These are phyloP conservation scores for Octodonta nipae DNA, from an alignment of 2,888 invertebrate genomes.

Conservation along the genomic window DNA sequence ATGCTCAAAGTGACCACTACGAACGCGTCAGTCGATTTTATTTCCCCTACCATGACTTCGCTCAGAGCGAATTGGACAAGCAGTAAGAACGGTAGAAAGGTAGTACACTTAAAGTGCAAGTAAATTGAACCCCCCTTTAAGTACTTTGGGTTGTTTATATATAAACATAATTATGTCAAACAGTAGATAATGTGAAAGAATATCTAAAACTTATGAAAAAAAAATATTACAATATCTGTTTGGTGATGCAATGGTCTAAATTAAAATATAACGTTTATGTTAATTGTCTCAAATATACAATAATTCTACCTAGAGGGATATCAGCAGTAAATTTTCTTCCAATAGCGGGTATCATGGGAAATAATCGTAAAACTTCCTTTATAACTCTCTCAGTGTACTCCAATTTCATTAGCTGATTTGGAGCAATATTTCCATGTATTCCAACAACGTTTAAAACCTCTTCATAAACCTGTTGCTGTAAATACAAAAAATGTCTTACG, in stretches of 20 bases:
- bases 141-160: too few relatives aligned
- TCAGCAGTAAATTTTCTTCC: constrained; percentile 8
- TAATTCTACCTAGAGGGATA: constrained; percentile 9
- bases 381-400: constrained; percentile 18
- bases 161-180: background rate
- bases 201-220: too few relatives aligned
- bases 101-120: too few relatives aligned
- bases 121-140: too few relatives aligned
- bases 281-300: background rate
- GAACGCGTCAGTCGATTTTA: too few relatives aligned
- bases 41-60: too few relatives aligned
- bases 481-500: too few relatives aligned
- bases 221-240: background rate
- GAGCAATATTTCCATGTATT: constrained; percentile 5
- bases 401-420: constrained; percentile 13
- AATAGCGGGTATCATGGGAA: constrained; percentile 14
- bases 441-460: constrained; percentile 10
- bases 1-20: too few relatives aligned
- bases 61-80: too few relatives aligned
- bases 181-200: too few relatives aligned
- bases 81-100: too few relatives aligned
- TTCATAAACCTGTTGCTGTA: constrained; percentile 9
- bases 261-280: background rate
- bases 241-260: background rate
- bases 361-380: constrained; percentile 18